Evolutionary conservation across 2,113 vertebrate genomes (phyloP).

Genomic region (Dipodomys spectabilis): DNA sequence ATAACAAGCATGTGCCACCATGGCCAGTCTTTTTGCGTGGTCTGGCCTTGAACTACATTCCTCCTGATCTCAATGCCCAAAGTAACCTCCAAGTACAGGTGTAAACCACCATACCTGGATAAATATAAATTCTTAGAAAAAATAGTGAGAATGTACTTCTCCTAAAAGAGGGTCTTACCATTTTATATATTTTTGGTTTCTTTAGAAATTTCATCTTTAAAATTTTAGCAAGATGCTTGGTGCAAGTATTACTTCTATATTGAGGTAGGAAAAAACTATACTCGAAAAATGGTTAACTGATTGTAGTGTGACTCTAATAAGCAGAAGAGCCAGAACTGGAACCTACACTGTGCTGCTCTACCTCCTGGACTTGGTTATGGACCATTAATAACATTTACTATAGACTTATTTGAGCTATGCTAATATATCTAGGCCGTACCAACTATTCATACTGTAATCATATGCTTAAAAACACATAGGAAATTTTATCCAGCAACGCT

Average conservation of each 20-base stretch:
- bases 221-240: neutral
- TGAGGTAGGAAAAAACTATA: slow-evolving; percentile 27
- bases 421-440: neutral
- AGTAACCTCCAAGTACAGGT: too few species aligned
- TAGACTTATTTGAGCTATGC: neutral
- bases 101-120: too few species aligned
- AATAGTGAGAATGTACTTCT: neutral
- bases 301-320: neutral
- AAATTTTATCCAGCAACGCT: neutral
- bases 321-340: neutral
- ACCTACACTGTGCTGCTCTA: too few species aligned
- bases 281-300: neutral
- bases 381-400: neutral
- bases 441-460: neutral
- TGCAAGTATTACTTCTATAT: neutral
- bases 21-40: too few species aligned
- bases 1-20: too few species aligned
- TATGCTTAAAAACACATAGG: neutral
- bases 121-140: neutral
- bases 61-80: too few species aligned
- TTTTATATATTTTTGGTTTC: neutral
- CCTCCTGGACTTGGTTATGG: neutral
- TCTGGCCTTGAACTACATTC: too few species aligned
- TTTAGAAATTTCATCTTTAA: slow-evolving; percentile 31
- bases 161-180: neutral